Conservation (phyloP, 2,113 vertebrate genomes). For the Cervus canadensis region DNA sequence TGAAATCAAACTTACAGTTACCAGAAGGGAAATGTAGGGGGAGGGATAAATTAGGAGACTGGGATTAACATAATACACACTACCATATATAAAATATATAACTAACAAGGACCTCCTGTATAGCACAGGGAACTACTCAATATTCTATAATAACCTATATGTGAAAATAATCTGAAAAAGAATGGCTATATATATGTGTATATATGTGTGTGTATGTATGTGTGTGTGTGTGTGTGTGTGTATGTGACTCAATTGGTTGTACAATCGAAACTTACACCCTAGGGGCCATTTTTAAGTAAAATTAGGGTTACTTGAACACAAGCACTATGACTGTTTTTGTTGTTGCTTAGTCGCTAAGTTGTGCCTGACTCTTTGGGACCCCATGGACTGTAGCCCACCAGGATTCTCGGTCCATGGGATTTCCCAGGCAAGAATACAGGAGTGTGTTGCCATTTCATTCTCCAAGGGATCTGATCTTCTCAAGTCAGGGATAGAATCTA, state of each 20-base stretch:
- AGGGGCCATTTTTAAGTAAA: not conserved
- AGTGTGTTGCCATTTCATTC: not conserved
- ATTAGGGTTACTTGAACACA: not conserved
- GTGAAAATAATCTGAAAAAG: not conserved
- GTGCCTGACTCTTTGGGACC: not conserved
- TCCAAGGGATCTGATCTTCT: not conserved
- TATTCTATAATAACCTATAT: not conserved
- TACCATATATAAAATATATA: not conserved
- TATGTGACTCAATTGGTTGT: not conserved
- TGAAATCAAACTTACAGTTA: not conserved
- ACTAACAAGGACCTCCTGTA: not conserved
- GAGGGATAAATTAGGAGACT: not conserved
- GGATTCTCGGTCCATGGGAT: not conserved
- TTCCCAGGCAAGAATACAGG: not conserved
- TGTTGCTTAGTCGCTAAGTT: not conserved
- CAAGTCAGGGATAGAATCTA: not conserved
- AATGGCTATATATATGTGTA: accelerated
- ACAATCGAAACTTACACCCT: not conserved
- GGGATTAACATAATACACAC: not conserved
- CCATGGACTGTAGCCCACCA: not conserved
- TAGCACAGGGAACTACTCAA: not conserved
- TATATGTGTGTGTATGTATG: not conserved
- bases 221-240: not conserved
- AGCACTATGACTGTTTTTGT: not conserved
- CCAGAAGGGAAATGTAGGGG: not conserved